These are phyloP conservation scores for Podarcis raffonei DNA, from an alignment of 2,113 vertebrate species.

Conservation along the genomic window DNA sequence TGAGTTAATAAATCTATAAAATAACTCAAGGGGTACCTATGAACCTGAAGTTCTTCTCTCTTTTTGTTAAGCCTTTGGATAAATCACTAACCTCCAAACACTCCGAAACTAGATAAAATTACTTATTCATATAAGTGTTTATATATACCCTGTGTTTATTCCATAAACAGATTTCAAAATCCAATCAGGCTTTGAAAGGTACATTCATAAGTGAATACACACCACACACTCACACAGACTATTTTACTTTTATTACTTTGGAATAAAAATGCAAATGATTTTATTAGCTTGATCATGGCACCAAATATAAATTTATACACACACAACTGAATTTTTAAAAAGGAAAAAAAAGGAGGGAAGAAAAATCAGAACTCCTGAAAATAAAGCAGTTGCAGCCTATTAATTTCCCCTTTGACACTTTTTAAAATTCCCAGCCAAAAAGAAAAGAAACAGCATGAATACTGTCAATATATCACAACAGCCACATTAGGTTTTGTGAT, in stretches of 20 bases:
- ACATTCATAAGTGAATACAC: conserved; percentile 24
- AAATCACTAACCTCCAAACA: conserved; percentile 53
- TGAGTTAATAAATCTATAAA: conserved; percentile 46
- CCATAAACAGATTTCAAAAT: conserved; percentile 62
- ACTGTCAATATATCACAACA: conserved; percentile 95
- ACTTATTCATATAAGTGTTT: conserved; percentile 23
- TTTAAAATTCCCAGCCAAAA: conserved; percentile 75
- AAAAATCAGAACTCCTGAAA: conserved; percentile 74
- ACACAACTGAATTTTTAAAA: conserved; percentile 63
- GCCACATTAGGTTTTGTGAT: conserved; percentile 98
- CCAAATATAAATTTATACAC: conserved; percentile 82
- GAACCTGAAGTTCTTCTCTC: conserved; percentile 18
- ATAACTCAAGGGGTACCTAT: conserved; percentile 19
- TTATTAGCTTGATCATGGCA: conserved; percentile 78
- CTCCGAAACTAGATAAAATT: conserved; percentile 25
- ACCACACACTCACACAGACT: background rate
- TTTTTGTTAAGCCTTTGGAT: conserved; percentile 34
- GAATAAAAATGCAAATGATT: conserved; percentile 82
- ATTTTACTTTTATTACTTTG: conserved; percentile 71
- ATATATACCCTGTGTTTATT: background rate
- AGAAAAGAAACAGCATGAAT: conserved; percentile 86
- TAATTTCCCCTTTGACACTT: conserved; percentile 83
- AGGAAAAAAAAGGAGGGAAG: conserved; percentile 47
- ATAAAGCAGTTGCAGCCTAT: conserved; percentile 79
- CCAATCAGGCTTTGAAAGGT: conserved; percentile 41